Percentiles rank a stretch among this genome's conserved stretches.
phyloP scores from a whole-genome alignment of 2,113 vertebrate genomes.

The Vireo altiloquus region DNA sequence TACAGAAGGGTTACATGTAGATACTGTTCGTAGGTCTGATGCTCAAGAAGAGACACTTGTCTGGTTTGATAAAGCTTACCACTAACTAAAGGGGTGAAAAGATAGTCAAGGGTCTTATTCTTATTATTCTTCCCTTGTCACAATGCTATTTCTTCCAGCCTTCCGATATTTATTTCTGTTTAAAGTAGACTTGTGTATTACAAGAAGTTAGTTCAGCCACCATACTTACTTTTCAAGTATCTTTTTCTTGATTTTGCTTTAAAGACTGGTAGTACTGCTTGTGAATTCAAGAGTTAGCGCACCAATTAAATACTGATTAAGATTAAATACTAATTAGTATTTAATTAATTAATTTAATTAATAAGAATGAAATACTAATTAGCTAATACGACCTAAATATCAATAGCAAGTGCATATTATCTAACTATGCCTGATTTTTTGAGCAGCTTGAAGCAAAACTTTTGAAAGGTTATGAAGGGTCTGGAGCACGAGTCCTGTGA shows the following conservation, averaged over 20 bases:
- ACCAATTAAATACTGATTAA: not conserved
- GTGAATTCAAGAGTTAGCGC: not conserved
- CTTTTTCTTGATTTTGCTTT: not conserved
- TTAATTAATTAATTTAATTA: no score
- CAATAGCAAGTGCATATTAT: not conserved
- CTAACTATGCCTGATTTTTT: not conserved
- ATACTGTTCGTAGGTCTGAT: not conserved
- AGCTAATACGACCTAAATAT: not conserved
- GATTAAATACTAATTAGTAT: not conserved
- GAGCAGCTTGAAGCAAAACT: not conserved
- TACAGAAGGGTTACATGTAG: not conserved
- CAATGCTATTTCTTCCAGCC: not conserved
- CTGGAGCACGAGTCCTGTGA: not conserved
- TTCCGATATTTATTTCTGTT: not conserved
- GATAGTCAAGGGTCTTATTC: not conserved
- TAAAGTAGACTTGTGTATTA: not conserved
- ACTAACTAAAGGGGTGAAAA: not conserved
- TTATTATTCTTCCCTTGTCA: not conserved
- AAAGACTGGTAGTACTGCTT: not conserved
- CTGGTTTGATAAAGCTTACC: not conserved
- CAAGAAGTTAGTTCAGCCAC: not conserved
- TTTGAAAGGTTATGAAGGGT: not conserved
- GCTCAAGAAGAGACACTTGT: not conserved
- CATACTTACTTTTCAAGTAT: not conserved
- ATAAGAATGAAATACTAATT: not conserved